A percentile compares a stretch with the other conserved stretches of the same genome.
These are phyloP conservation scores for Acanthochromis polyacanthus DNA, from an alignment of 2,113 vertebrate genomes.

Conservation along the genomic window DNA sequence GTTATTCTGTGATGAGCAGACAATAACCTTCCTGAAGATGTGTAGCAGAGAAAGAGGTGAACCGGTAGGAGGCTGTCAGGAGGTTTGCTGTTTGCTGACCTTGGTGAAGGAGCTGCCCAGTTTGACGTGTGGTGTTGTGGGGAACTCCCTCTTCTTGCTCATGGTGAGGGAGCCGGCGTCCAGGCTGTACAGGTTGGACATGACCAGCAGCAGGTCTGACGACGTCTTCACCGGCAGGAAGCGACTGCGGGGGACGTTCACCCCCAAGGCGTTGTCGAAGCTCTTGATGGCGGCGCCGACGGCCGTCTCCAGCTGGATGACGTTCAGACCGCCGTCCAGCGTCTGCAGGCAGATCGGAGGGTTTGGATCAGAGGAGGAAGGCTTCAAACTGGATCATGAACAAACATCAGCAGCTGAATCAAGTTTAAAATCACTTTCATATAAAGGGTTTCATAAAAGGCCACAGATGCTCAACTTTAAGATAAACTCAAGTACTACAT, in stretches of 20 bases:
- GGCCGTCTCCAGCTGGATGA: conserved; percentile 97
- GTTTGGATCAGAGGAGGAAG: background rate
- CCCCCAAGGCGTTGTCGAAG: conserved; percentile 95
- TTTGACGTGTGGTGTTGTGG: conserved; percentile 94
- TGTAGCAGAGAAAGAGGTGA: too few species aligned
- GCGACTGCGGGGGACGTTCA: conserved; percentile 97
- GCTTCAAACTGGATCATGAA: background rate
- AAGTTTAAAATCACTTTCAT: too few species aligned
- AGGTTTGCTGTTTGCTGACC: conserved; percentile 73
- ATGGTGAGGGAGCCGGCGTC: conserved; percentile 96
- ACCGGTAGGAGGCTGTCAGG: background rate
- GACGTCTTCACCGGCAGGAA: conserved; percentile 98
- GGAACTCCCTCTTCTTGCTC: conserved; percentile 95
- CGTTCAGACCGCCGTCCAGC: conserved; percentile 94
- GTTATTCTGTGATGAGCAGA: too few species aligned
- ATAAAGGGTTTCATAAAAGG: too few species aligned
- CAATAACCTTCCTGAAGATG: too few species aligned
- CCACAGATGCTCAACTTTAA: too few species aligned
- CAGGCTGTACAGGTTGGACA: conserved; percentile 98
- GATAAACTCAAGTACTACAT: too few species aligned
- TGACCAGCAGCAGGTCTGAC: conserved; percentile 96
- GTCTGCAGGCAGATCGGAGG: conserved; percentile 82
- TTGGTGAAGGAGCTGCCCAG: conserved; percentile 99
- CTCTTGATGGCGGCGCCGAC: conserved; percentile 97
- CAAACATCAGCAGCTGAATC: too few species aligned